Conservation (phyloP, 2,797 vertebrate genomes). For the Channa striata region DNA sequence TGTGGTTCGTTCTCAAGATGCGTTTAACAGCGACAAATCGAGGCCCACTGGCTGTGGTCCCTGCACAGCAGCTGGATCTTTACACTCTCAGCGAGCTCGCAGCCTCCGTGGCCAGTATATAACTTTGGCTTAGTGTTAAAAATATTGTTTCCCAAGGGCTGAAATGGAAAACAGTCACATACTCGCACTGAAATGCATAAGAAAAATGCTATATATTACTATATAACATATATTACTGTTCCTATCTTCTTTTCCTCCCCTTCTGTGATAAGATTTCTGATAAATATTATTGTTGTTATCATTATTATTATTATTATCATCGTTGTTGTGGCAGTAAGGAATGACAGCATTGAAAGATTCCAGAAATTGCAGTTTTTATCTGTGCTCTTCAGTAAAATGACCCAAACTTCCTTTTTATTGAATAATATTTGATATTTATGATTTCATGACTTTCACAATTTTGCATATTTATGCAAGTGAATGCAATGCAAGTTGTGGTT, state of each 20-base stretch:
- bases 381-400: background rate
- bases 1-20: background rate
- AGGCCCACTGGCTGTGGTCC: background rate
- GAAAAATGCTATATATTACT: no score
- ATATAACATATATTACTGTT: no score
- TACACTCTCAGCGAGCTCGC: background rate
- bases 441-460: background rate
- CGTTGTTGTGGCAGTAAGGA: background rate
- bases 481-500: no score
- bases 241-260: no score
- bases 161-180: background rate
- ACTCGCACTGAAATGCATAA: background rate
- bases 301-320: no score
- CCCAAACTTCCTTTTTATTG: background rate
- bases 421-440: background rate
- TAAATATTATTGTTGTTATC: background rate
- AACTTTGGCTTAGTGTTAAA: slow-evolving; percentile 15
- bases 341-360: background rate
- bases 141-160: background rate
- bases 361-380: background rate
- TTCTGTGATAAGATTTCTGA: slow-evolving; percentile 1
- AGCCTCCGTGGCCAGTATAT: no score
- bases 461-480: no score
- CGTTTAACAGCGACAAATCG: slow-evolving; percentile 6
- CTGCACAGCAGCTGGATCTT: slow-evolving; percentile 35